Percentiles rank a stretch among this genome's conserved stretches.
Conservation (phyloP, 2,888 invertebrate genomes). For the Melikaiella ostensackeni region DNA sequence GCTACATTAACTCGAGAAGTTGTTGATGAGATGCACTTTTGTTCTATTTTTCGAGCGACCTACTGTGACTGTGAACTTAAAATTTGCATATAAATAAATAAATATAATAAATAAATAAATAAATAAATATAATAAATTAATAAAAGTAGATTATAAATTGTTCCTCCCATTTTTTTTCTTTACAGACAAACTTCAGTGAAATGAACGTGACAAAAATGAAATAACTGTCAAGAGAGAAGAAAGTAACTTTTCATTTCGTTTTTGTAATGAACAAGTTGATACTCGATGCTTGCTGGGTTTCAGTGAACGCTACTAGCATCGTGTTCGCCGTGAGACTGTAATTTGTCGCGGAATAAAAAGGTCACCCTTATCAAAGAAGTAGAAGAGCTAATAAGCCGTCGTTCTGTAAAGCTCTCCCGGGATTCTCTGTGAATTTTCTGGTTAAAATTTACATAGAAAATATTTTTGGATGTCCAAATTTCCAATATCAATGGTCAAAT, state of each 20-base stretch:
- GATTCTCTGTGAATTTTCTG: not conserved
- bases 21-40: not conserved
- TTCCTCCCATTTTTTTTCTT: not conserved
- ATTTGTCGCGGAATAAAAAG: slow-evolving; percentile 13
- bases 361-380: not conserved
- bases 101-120: not conserved
- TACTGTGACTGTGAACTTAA: not conserved
- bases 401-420: not conserved
- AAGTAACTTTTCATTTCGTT: not conserved
- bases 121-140: not conserved
- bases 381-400: not conserved
- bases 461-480: too few relatives aligned
- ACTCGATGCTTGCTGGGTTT: not conserved
- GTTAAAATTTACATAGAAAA: not conserved
- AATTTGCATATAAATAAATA: not conserved
- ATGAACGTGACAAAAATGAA: not conserved
- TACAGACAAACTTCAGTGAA: not conserved
- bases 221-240: not conserved
- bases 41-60: not conserved
- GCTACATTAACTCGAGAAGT: not conserved
- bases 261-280: not conserved
- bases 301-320: not conserved
- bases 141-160: not conserved
- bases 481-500: too few relatives aligned
- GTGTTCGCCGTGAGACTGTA: not conserved